Evolutionary conservation across 2,113 vertebrate genomes (phyloP).

Genomic region (Hiodon tergisus): DNA sequence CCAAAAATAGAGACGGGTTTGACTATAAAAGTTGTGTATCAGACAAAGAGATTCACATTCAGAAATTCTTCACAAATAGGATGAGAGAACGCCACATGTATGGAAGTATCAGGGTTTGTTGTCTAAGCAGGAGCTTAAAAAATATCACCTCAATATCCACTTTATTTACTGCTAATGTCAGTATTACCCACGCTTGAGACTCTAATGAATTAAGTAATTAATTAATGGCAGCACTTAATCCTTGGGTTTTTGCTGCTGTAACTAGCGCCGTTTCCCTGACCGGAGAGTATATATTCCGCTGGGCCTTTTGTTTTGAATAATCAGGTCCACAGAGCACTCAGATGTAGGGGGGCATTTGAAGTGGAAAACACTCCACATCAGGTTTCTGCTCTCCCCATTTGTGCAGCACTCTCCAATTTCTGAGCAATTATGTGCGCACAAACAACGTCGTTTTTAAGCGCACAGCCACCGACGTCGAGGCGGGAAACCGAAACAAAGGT

Average conservation of each 20-base stretch:
- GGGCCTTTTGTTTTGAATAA: background rate
- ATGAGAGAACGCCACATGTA: slow-evolving; percentile 44
- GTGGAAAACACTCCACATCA: background rate
- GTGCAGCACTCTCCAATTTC: background rate
- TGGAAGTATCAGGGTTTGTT: slow-evolving; percentile 55
- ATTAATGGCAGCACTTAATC: slow-evolving; percentile 66
- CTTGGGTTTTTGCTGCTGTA: slow-evolving; percentile 49
- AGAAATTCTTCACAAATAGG: slow-evolving; percentile 42
- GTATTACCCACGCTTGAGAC: background rate
- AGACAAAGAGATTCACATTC: slow-evolving; percentile 54
- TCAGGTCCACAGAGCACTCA: background rate
- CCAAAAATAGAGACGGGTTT: slow-evolving; percentile 66
- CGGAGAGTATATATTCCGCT: slow-evolving; percentile 23
- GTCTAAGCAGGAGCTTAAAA: slow-evolving; percentile 9
- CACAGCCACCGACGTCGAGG: background rate
- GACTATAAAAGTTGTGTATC: slow-evolving; percentile 66
- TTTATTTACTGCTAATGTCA: slow-evolving; percentile 5
- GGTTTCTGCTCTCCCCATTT: background rate
- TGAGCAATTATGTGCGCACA: no score
- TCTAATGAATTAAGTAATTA: slow-evolving; percentile 22
- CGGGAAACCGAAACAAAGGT: no score
- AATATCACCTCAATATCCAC: slow-evolving; percentile 1
- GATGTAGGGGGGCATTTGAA: background rate
- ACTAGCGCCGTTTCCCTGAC: slow-evolving; percentile 45
- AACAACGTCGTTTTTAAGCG: background rate